phyloP scores from a whole-genome alignment of 2,113 vertebrate species.

The Psephotus haematonotus region DNA sequence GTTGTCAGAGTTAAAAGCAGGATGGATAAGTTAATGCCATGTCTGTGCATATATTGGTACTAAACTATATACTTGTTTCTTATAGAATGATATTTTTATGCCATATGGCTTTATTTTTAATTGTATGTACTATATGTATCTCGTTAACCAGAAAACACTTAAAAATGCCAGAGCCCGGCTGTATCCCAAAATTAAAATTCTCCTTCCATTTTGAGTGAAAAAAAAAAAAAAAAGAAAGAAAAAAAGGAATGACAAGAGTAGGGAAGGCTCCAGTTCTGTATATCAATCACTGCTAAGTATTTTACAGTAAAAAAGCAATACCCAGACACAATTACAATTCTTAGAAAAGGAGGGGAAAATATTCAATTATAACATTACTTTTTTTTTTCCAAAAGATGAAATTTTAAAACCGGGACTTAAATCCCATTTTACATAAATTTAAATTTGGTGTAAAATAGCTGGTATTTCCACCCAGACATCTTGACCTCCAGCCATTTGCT shows the following conservation, averaged over 20 bases:
- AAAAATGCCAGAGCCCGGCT: not conserved
- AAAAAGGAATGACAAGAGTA: not conserved
- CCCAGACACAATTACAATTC: not conserved
- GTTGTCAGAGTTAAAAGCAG: not conserved
- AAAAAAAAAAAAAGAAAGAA: not conserved
- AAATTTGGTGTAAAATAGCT: not conserved
- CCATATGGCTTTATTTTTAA: not conserved
- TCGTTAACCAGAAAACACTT: not conserved
- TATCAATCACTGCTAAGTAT: not conserved
- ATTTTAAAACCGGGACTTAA: not conserved
- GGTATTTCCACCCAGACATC: not conserved
- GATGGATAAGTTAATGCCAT: not conserved
- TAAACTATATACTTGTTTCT: not conserved
- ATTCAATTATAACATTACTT: not conserved
- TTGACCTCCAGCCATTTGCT: not conserved
- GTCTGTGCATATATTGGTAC: accelerated
- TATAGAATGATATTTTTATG: not conserved
- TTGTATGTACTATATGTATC: not conserved
- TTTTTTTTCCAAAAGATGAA: not conserved
- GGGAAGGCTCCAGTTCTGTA: not conserved
- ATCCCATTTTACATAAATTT: not conserved
- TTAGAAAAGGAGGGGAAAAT: not conserved
- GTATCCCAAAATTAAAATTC: not conserved
- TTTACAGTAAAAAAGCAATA: not conserved
- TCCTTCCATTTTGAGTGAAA: not conserved